Percentiles rank a stretch among this genome's conserved stretches.
Conservation (phyloP, 53 echinoderm and acorn worm genomes). For the Astropecten irregularis region DNA sequence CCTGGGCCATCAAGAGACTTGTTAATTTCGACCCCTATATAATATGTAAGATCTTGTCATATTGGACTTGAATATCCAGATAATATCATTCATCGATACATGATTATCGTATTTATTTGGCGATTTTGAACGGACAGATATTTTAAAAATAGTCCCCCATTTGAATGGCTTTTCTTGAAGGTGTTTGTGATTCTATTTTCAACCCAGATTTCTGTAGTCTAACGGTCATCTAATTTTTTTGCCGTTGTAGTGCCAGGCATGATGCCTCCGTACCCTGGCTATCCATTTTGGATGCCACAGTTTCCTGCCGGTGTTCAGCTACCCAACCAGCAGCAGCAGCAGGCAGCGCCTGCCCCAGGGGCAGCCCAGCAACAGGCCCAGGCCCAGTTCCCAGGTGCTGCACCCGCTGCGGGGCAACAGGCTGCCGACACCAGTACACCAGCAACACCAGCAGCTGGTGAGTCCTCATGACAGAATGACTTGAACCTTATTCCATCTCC, state of each 20-base stretch:
- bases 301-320: slow-evolving; percentile 76
- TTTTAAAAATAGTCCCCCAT: no score
- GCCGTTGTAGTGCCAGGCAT: slow-evolving; percentile 63
- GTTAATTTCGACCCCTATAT: no score
- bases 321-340: slow-evolving; percentile 33
- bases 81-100: no score
- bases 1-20: no score
- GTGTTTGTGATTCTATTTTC: no score
- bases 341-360: neutral
- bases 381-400: neutral
- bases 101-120: no score
- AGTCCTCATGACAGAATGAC: neutral
- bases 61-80: no score
- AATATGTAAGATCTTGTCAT: no score
- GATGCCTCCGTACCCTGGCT: slow-evolving; percentile 93
- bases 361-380: slow-evolving; percentile 10
- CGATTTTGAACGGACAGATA: no score
- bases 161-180: no score
- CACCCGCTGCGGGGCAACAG: slow-evolving; percentile 1
- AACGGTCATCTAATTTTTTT: neutral
- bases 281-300: slow-evolving; percentile 90
- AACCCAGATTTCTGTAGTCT: no score
- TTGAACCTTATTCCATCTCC: no score
- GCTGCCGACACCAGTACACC: slow-evolving; percentile 11
- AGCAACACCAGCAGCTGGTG: slow-evolving; percentile 36